These are phyloP conservation scores for Sesamia inferens DNA, from an alignment of 2,888 invertebrate species.

Conservation along the genomic window DNA sequence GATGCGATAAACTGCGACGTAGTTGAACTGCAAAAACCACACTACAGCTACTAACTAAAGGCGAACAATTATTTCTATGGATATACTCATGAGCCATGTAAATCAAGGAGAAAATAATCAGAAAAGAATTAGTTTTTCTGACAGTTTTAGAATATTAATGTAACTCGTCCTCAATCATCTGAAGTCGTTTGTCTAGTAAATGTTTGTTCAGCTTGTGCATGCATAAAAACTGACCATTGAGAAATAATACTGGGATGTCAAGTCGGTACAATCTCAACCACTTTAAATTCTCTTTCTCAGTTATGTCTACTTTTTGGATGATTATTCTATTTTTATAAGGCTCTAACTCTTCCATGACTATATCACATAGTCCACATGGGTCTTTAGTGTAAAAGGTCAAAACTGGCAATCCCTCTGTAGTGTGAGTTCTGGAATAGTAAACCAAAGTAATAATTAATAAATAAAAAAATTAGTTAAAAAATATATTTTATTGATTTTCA, in stretches of 20 bases:
- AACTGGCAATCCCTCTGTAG: conserved; percentile 87
- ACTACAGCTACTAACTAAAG: not conserved
- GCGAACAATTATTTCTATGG: not conserved
- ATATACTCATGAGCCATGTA: not conserved
- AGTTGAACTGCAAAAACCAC: not conserved
- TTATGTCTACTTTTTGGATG: conserved; percentile 94
- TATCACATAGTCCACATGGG: conserved; percentile 95
- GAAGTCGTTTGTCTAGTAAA: conserved; percentile 88
- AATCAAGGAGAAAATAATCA: not conserved
- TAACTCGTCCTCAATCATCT: conserved; percentile 76
- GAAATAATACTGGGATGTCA: conserved; percentile 97
- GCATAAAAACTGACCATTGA: conserved; percentile 95
- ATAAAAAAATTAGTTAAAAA: conserved; percentile 60
- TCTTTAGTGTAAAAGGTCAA: conserved; percentile 95
- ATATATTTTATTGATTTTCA: conserved; percentile 69
- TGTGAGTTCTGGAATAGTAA: conserved; percentile 82
- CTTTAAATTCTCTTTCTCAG: conserved; percentile 92
- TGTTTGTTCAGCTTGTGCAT: conserved; percentile 92
- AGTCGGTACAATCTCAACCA: conserved; percentile 94
- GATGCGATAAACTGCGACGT: not conserved
- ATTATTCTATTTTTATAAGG: conserved; percentile 90
- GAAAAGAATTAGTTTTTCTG: not conserved
- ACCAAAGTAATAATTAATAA: conserved; percentile 54
- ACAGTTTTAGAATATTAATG: conserved; percentile 7
- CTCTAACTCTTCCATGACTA: conserved; percentile 92